Conservation (phyloP, 2,888 invertebrate species). For the Sialis fuliginosa region DNA sequence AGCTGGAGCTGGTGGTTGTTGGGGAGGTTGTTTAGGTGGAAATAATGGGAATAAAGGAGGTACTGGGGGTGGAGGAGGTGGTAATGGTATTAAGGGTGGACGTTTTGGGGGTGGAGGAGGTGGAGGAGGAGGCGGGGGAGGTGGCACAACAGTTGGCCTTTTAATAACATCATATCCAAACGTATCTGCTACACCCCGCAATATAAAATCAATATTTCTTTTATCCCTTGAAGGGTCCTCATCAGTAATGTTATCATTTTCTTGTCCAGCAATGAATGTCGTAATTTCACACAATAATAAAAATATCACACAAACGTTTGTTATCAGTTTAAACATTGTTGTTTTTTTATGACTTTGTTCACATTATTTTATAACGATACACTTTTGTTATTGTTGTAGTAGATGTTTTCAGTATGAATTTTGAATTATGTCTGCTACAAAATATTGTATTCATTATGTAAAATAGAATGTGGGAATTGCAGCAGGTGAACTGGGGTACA, state of each 20-base stretch:
- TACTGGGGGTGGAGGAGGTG: constrained; percentile 13
- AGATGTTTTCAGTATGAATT: too few relatives aligned
- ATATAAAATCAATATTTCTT: constrained; percentile 22
- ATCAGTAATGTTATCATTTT: not conserved
- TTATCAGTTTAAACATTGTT: too few relatives aligned
- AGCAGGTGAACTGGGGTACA: too few relatives aligned
- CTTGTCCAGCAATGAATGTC: not conserved
- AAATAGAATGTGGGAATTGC: too few relatives aligned
- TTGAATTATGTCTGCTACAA: too few relatives aligned
- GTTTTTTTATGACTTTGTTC: too few relatives aligned
- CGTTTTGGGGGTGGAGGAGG: constrained; percentile 18
- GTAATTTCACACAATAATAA: too few relatives aligned
- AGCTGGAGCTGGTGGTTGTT: constrained; percentile 20
- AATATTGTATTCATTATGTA: too few relatives aligned
- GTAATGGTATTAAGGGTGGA: constrained; percentile 20
- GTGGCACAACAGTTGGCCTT: constrained; percentile 18
- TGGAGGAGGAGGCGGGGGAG: constrained; percentile 17
- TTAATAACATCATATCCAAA: constrained; percentile 25
- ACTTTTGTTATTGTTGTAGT: too few relatives aligned
- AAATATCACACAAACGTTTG: too few relatives aligned
- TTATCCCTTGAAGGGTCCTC: constrained; percentile 14
- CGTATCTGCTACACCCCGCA: constrained; percentile 22
- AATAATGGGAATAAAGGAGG: constrained; percentile 4
- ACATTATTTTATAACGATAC: too few relatives aligned
- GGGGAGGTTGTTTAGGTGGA: constrained; percentile 3